Conservation (phyloP, 2,888 invertebrate genomes). For the Fragum whitleyi region DNA sequence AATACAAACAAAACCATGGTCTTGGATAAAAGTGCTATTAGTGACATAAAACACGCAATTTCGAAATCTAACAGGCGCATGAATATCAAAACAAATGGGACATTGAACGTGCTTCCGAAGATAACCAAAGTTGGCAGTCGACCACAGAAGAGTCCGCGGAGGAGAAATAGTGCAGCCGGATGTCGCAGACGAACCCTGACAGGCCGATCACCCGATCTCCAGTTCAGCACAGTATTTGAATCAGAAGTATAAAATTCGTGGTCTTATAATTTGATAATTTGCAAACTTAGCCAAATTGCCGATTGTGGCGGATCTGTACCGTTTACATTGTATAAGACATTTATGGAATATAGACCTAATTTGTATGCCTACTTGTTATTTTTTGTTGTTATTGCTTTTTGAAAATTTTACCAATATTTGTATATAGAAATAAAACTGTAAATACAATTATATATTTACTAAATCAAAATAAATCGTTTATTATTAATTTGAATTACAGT, state of each 20-base stretch:
- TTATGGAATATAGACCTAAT: too few species aligned
- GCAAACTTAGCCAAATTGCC: too few species aligned
- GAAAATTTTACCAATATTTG: too few species aligned
- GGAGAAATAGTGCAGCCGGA: neutral
- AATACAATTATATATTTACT: too few species aligned
- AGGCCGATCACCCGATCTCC: neutral
- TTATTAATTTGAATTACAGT: too few species aligned
- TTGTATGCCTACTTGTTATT: too few species aligned
- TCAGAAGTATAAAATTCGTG: neutral
- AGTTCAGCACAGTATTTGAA: constrained; percentile 10
- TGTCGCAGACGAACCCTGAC: neutral
- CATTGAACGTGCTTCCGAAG: constrained; percentile 22
- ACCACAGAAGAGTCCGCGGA: neutral
- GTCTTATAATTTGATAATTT: too few species aligned
- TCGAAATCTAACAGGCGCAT: constrained; percentile 22
- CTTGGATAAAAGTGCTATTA: neutral
- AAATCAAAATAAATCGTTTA: too few species aligned
- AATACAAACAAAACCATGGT: neutral
- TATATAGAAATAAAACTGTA: too few species aligned
- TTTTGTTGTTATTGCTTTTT: too few species aligned
- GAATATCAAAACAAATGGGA: constrained; percentile 47
- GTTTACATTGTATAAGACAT: too few species aligned
- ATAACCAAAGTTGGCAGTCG: neutral
- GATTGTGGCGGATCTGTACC: too few species aligned
- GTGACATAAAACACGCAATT: constrained; percentile 36